phyloP scores from a whole-genome alignment of 2,797 vertebrate species.

The Sebastes iracundus region DNA sequence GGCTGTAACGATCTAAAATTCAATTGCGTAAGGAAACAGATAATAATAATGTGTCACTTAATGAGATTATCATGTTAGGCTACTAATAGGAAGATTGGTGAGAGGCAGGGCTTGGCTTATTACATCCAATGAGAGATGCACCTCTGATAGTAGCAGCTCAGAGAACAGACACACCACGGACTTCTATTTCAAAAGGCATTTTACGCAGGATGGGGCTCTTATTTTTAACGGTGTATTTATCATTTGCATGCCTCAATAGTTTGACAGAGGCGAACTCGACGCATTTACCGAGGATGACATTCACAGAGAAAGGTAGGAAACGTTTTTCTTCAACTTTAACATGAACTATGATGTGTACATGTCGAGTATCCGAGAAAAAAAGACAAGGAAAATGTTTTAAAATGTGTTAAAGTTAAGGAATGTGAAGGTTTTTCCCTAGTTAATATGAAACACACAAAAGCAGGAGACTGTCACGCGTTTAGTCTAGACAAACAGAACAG shows the following conservation, averaged over 20 bases:
- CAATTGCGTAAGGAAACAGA: no score
- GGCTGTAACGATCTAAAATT: no score
- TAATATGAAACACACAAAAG: not conserved
- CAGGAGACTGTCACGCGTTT: no score
- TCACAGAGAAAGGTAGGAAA: constrained; percentile 50
- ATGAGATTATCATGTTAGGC: no score
- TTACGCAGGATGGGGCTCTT: not conserved
- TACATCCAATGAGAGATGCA: no score
- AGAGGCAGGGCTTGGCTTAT: no score
- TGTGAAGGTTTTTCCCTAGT: not conserved
- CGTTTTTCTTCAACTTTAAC: not conserved
- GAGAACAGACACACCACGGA: not conserved
- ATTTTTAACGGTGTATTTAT: accelerated
- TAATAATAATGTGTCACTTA: no score
- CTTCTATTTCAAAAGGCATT: no score
- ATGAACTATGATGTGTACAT: not conserved
- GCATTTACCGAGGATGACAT: constrained; percentile 44
- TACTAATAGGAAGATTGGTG: no score
- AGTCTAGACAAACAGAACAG: no score
- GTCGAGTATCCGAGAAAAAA: not conserved
- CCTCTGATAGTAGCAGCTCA: no score
- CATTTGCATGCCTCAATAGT: not conserved
- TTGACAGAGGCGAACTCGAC: not conserved
- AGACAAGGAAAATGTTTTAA: no score
- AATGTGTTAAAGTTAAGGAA: not conserved